These are phyloP conservation scores for Anguilla obscura DNA, from an alignment of 2,797 vertebrate genomes.

Conservation along the genomic window DNA sequence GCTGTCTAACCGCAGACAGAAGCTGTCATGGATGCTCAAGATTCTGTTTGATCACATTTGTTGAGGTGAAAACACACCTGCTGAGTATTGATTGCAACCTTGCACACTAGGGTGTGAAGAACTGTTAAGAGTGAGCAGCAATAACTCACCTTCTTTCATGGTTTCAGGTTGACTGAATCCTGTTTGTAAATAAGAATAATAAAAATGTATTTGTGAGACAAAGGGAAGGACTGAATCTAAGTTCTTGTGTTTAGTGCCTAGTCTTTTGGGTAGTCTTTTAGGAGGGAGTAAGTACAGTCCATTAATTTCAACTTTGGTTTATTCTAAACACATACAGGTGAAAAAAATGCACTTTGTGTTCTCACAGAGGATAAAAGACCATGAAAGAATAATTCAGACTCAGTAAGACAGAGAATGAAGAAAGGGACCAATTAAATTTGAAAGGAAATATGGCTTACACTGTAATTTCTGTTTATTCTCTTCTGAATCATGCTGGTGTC, in stretches of 20 bases:
- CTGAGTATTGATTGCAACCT: not conserved
- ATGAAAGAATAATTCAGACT: not conserved
- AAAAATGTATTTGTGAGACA: not conserved
- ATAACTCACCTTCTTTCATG: not conserved
- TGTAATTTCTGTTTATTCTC: not conserved
- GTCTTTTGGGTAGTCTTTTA: not conserved
- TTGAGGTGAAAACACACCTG: not conserved
- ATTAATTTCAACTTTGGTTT: not conserved
- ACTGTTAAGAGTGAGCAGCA: not conserved
- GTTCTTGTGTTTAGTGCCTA: not conserved
- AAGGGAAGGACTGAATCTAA: not conserved
- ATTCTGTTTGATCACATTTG: not conserved
- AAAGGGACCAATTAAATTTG: not conserved
- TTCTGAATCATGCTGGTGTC: not conserved
- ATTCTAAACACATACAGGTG: constrained; percentile 1
- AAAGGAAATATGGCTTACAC: not conserved
- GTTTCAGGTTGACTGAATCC: not conserved
- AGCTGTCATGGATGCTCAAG: not conserved
- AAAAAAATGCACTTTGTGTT: constrained; percentile 1
- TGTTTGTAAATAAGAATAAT: not conserved
- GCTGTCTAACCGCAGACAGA: not conserved
- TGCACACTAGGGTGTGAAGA: not conserved
- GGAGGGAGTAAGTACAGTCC: not conserved
- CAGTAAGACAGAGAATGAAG: not conserved
- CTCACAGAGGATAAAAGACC: not conserved